phyloP scores from a whole-genome alignment of 2,113 vertebrate species.

The Calypte anna region DNA sequence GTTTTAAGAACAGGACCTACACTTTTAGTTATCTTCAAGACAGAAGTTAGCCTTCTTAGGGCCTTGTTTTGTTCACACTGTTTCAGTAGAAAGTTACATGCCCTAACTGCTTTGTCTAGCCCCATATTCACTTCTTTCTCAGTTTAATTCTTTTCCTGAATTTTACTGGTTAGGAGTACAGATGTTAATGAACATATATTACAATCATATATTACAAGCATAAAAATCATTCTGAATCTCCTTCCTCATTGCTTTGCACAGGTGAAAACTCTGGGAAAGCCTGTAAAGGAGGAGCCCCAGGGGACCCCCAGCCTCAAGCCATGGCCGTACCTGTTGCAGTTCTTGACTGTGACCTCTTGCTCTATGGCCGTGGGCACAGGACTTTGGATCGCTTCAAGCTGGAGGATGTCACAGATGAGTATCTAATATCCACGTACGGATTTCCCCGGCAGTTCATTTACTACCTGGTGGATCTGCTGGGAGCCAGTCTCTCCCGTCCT shows the following conservation, averaged over 20 bases:
- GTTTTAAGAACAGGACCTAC: too few species aligned
- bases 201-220: too few species aligned
- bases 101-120: too few species aligned
- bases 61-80: too few species aligned
- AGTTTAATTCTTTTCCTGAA: too few species aligned
- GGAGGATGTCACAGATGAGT: constrained; percentile 88
- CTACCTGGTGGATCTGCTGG: constrained; percentile 90
- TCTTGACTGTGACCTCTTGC: constrained; percentile 93
- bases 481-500: constrained; percentile 84
- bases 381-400: constrained; percentile 94
- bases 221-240: background rate
- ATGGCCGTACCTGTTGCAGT: constrained; percentile 93
- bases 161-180: too few species aligned
- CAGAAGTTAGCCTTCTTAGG: too few species aligned
- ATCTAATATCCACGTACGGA: constrained; percentile 89
- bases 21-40: too few species aligned
- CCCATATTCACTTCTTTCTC: too few species aligned
- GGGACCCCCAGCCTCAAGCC: background rate
- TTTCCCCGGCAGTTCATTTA: constrained; percentile 93
- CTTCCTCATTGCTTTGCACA: background rate
- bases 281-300: background rate
- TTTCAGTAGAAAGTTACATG: too few species aligned
- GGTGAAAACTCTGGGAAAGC: background rate
- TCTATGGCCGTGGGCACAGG: constrained; percentile 92
- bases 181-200: too few species aligned